Evolutionary conservation across 2,113 vertebrate genomes (phyloP).

Genomic region (Spizaetus ornatus): DNA sequence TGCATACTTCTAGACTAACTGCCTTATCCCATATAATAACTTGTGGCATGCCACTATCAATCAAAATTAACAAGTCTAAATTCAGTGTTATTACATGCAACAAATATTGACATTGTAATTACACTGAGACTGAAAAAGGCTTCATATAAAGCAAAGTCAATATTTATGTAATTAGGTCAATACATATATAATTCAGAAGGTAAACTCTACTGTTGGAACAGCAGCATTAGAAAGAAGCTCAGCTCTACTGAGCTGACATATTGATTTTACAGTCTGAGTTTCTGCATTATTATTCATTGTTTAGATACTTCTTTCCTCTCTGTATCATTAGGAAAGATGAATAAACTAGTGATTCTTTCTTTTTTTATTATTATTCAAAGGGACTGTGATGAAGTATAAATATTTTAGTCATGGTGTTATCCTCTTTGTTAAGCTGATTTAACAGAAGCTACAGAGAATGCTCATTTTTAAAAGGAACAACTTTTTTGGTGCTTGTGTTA

Average conservation of each 20-base stretch:
- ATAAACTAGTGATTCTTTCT: constrained; percentile 31
- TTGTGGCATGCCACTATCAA: constrained; percentile 40
- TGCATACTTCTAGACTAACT: not conserved
- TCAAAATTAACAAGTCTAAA: constrained; percentile 74
- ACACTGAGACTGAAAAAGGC: constrained; percentile 54
- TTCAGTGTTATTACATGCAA: constrained; percentile 63
- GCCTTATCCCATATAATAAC: constrained; percentile 37
- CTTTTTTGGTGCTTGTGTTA: not conserved
- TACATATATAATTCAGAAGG: constrained; percentile 72
- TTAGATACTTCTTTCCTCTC: constrained; percentile 56
- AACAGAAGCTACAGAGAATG: not conserved
- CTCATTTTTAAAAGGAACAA: not conserved
- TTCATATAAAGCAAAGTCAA: constrained; percentile 72
- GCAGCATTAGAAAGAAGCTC: constrained; percentile 29
- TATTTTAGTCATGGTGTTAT: constrained; percentile 37
- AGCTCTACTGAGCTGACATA: constrained; percentile 56
- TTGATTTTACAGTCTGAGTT: constrained; percentile 68
- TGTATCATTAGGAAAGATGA: constrained; percentile 52
- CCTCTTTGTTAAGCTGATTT: constrained; percentile 5
- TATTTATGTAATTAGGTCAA: constrained; percentile 79
- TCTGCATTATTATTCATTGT: constrained; percentile 60
- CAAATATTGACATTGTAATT: constrained; percentile 78
- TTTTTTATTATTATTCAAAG: not conserved
- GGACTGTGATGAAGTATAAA: not conserved
- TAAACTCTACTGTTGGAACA: constrained; percentile 35